Percentiles rank a stretch among this genome's conserved stretches.
phyloP scores from a whole-genome alignment of 2,113 vertebrate genomes.

The Oriolus oriolus region DNA sequence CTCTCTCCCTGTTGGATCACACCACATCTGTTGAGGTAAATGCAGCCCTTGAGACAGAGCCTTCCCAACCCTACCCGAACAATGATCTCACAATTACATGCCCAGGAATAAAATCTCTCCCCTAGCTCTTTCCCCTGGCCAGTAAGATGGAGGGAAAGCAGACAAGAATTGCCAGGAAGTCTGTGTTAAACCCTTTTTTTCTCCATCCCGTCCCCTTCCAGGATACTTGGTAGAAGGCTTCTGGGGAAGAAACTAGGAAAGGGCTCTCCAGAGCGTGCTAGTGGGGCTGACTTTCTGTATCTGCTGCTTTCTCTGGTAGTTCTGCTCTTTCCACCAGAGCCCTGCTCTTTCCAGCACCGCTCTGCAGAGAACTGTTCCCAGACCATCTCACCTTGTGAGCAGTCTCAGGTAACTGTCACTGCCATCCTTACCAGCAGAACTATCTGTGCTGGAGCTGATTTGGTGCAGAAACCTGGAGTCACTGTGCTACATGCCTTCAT shows the following conservation, averaged over 20 bases:
- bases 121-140: background rate
- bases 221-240: background rate
- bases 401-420: background rate
- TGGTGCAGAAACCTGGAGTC: background rate
- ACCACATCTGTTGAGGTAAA: background rate
- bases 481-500: background rate
- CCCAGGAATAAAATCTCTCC: background rate
- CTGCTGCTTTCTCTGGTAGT: background rate
- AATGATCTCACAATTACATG: background rate
- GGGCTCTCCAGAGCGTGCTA: background rate
- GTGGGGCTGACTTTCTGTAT: background rate
- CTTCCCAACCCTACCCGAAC: background rate
- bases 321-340: background rate
- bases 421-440: background rate
- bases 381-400: background rate
- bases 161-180: background rate
- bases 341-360: background rate
- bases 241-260: background rate
- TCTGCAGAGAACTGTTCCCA: background rate
- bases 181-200: background rate
- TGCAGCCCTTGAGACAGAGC: background rate
- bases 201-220: background rate
- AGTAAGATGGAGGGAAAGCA: background rate
- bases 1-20: background rate
- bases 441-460: background rate